These are phyloP conservation scores for Coreius guichenoti DNA, from an alignment of 2,797 vertebrate genomes.

Conservation along the genomic window DNA sequence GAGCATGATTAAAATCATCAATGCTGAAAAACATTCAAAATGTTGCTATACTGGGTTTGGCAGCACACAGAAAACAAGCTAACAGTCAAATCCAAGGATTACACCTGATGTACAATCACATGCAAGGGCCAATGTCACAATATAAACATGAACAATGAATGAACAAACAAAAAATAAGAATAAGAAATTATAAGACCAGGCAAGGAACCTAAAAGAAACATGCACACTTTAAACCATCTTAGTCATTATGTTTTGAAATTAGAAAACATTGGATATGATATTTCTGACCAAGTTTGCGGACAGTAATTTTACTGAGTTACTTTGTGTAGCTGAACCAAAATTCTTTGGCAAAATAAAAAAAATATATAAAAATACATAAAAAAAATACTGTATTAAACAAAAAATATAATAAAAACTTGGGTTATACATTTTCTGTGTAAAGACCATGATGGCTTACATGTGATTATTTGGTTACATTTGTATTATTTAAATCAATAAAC, in stretches of 20 bases:
- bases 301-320: not conserved
- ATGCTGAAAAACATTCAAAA: slow-evolving; percentile 9
- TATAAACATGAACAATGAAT: not conserved
- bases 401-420: not conserved
- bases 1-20: not conserved
- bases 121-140: slow-evolving; percentile 3
- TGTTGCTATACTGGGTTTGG: not conserved
- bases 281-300: not conserved
- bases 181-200: not conserved
- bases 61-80: not conserved
- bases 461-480: slow-evolving; percentile 10
- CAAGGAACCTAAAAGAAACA: not conserved
- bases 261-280: not conserved
- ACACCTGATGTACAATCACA: not conserved
- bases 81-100: not conserved
- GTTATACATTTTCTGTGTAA: not conserved
- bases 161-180: not conserved
- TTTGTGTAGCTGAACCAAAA: not conserved
- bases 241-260: not conserved
- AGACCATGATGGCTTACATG: slow-evolving; percentile 28
- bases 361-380: not conserved
- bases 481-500: slow-evolving; percentile 8
- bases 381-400: not conserved
- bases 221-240: slow-evolving; percentile 27
- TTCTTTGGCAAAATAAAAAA: too few relatives aligned